Base-by-base conservation (phyloP, 2,888 invertebrate species). In the Harmothoe impar region DNA sequence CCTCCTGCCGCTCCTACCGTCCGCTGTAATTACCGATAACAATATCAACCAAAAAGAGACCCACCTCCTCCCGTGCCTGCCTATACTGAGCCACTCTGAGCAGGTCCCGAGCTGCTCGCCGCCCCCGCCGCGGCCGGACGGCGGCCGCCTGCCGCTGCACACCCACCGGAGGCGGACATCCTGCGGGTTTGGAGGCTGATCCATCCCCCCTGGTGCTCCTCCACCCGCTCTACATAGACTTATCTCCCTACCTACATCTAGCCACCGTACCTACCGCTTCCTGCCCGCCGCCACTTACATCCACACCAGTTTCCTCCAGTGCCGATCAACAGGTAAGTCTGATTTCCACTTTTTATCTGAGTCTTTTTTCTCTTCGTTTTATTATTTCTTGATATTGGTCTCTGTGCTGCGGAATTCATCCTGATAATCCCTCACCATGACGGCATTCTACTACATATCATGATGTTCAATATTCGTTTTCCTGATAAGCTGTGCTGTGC, bases 1-100 rank as follows among this genome's bases (percentile, higher is more conserved):
- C 81, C 81, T n/a, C 15, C 81, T 0, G 81, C 43, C 5, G 43
- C 81, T n/a, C 43, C 43, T 43, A n/a, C 81, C 43, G 43, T 15
- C 81, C 15, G 35, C 81, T 15, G 35, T 43, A 81, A 81, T 81
- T 81, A 81, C 33, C 81, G 81, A 81, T 81, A 81, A 81, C 81
- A 81, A 81, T 81, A 81, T 81, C 81, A 81, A 33, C 35, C 43
- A 81, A 20, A 81, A 81, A 77, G 23, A 77, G 77, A 29, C 25
- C 17, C 68, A 20, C 77, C 29, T 25, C 43, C 43, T 43, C 5
- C 43, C 10, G 43, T 10, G 43, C 43, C 43, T 10, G 43, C 3
- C 10, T 43, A 10, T 43, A 43, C 43, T 23, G 62, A 62, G 62
- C 62, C 3, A 15, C 20, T 62, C 62, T n/a, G 62, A 62, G 62